Base-by-base conservation (phyloP, 1,140 invertebrate species). In the Sinonovacula constricta region DNA sequence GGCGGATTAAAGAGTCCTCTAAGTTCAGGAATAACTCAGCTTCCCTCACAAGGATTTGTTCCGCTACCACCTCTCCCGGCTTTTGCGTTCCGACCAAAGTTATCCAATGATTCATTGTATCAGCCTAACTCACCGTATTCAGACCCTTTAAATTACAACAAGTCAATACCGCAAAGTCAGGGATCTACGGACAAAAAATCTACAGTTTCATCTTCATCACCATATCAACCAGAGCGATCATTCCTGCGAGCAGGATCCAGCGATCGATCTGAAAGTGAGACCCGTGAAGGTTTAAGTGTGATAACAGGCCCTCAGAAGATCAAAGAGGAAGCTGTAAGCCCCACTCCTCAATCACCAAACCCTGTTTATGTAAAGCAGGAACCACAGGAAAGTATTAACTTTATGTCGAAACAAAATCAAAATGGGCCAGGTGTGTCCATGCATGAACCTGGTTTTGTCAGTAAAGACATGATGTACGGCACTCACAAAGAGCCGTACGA, bases 351-450 rank as follows among this genome's bases (percentile, higher is more conserved):
- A 85, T 83, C 90, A 49, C 81, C 81, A 22, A 83, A 82, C 85
- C 91, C 84, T 86, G 91, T 67, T 79, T 86, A 56, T 82, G 84
- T 91, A 36, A 90, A 90, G 18, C 88, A 91, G 77, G 92, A 92
- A 78, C 90, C 91, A 39, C 85, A 88, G 54, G 75, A 78, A 26
- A n/a, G 24, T 68, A n/a, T 53, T 22, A 39, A 53, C 67, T 78
- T 69, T 45, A 62, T 69, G 75, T 56, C 54, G 56, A 70, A 49
- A 26, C 3, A 33, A 57, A 59, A 51, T 76, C 62, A 76, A 39
- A 76, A 76, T 76, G 53, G 34, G 22, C 51, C 45, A 33, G 18
- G 39, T 45, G 39, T 7, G 39, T 18, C 39, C 7, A 10, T 18
- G 7, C 39, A 10, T 18, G 39, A 45, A n/a, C n/a, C n/a, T n/a